Evolutionary conservation across 2,113 vertebrate species (phyloP).

Genomic region (Rhineura floridana): DNA sequence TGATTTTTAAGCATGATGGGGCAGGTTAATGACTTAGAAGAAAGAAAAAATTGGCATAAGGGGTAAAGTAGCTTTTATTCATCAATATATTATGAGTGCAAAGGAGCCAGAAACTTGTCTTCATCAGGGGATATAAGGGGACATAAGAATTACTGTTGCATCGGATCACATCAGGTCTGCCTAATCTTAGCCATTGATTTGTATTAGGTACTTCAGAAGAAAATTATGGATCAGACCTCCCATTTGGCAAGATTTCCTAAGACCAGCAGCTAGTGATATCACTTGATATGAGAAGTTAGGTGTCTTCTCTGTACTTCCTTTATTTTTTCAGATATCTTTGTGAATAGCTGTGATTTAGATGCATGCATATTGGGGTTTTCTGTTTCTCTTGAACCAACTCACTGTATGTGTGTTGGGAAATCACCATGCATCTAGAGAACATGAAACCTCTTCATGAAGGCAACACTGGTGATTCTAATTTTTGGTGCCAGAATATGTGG

Average conservation of each 20-base stretch:
- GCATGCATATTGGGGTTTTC: not conserved
- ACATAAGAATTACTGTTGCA: not conserved
- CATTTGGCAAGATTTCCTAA: not conserved
- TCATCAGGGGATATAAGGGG: not conserved
- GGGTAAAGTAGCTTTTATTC: not conserved
- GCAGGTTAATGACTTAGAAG: not conserved
- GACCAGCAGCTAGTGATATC: not conserved
- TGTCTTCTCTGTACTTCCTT: not conserved
- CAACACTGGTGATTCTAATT: not conserved
- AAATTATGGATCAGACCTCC: not conserved
- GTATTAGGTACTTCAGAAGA: not conserved
- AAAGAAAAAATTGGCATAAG: constrained; percentile 4
- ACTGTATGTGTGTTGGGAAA: not conserved
- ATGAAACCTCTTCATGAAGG: not conserved
- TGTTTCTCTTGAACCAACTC: not conserved
- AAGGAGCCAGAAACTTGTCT: constrained; percentile 6
- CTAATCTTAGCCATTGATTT: constrained; percentile 13
- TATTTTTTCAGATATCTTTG: not conserved
- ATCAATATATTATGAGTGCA: not conserved
- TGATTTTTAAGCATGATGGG: not conserved
- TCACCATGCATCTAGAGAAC: not conserved
- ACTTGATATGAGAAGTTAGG: not conserved
- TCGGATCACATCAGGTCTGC: not conserved
- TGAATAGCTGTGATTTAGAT: not conserved
- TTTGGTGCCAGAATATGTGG: not conserved